Base-by-base conservation (phyloP, 1,140 invertebrate genomes). In the Drosophila ercepeae region DNA sequence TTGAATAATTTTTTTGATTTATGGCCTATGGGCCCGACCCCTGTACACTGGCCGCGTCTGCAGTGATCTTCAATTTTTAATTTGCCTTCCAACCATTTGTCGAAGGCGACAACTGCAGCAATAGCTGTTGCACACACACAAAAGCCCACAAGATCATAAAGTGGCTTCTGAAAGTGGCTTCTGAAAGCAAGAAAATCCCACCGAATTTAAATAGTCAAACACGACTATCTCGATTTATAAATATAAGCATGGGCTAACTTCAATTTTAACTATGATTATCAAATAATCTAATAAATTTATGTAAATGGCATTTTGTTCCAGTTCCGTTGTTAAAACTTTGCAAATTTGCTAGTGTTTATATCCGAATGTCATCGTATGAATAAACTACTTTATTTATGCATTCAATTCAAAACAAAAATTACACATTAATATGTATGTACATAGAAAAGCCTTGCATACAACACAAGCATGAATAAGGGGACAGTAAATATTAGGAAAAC, bases 11-110 rank as follows among this genome's bases (percentile, higher is more conserved):
- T n/a, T n/a, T n/a, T n/a, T n/a, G n/a, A n/a, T n/a, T n/a, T n/a
- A n/a, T n/a, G n/a, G n/a, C n/a, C n/a, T n/a, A n/a, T n/a, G n/a
- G n/a, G n/a, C n/a, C n/a, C n/a, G n/a, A n/a, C n/a, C n/a, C n/a
- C n/a, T n/a, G n/a, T n/a, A n/a, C n/a, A 99, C 92, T 99, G 98
- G 98, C 96, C 97, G 6, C 93, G 98, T 90, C 94, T 99, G 91
- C 98, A 99, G 96, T 99, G 97, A 98, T 94, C 94, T 75, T 93
- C 93, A 92, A 92, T 93, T 55, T 93, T 93, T 90, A 65, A 65
- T 45, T 78, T 88, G 23, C 50, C 64, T 21, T 53, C 70, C 8
- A 49, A 75, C n/a, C 34, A 82, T 14, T 42, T 88, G 9, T 89
- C 83, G 9, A 88, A 78, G 21, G 60, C 64, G 9, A 60, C 77